These are phyloP conservation scores for Cardinalis cardinalis DNA, from an alignment of 2,113 vertebrate species.

Conservation along the genomic window DNA sequence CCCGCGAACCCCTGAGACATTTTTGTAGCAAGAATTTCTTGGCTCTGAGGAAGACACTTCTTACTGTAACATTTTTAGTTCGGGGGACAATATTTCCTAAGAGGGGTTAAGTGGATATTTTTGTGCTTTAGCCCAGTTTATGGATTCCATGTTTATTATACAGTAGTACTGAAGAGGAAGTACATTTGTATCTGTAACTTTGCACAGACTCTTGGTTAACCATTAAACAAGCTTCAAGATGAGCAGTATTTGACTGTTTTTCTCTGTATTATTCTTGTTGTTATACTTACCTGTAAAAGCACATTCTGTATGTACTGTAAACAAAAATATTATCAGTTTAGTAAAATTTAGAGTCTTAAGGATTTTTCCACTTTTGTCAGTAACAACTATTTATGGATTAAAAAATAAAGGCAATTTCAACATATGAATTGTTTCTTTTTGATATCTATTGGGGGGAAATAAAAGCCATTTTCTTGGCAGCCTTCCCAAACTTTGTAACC, in stretches of 20 bases:
- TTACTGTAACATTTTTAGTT: conserved; percentile 76
- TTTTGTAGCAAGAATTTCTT: conserved; percentile 76
- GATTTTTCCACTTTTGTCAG: conserved; percentile 86
- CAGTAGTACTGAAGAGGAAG: conserved; percentile 71
- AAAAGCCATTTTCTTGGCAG: background rate
- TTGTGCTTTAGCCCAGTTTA: conserved; percentile 80
- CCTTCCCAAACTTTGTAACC: conserved; percentile 38
- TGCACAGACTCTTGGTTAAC: conserved; percentile 71
- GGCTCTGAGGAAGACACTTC: conserved; percentile 75
- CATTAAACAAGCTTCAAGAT: conserved; percentile 75
- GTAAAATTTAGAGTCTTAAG: conserved; percentile 81
- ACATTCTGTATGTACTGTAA: conserved; percentile 85
- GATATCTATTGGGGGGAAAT: background rate
- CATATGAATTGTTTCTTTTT: conserved; percentile 58
- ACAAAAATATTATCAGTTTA: conserved; percentile 75
- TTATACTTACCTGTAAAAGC: conserved; percentile 84
- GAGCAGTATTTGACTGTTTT: conserved; percentile 81
- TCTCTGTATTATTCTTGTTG: conserved; percentile 80
- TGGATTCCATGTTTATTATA: conserved; percentile 80
- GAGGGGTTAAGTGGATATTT: conserved; percentile 71
- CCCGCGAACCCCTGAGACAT: conserved; percentile 60
- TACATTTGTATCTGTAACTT: conserved; percentile 77
- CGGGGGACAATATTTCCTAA: conserved; percentile 74
- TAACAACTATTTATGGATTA: conserved; percentile 84
- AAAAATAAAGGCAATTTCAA: conserved; percentile 83